A percentile compares a stretch with the other conserved stretches of the same genome.
phyloP scores from a whole-genome alignment of 2,797 vertebrate species.

The Sebastes hopkinsi region DNA sequence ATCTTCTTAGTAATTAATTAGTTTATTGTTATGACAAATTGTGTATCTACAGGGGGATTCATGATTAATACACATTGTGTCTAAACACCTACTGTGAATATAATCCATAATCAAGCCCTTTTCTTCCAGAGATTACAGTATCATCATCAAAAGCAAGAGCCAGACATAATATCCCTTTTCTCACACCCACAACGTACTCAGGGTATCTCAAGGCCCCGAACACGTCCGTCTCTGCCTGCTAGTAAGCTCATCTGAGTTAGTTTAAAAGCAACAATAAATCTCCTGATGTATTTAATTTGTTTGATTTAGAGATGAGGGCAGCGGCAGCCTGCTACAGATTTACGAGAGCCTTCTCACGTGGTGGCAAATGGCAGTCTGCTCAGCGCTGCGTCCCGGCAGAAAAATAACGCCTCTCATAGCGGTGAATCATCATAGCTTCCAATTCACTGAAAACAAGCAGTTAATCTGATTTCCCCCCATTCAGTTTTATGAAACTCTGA shows the following conservation, averaged over 20 bases:
- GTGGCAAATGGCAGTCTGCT: slow-evolving; percentile 52
- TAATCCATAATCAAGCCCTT: neutral
- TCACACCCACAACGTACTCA: neutral
- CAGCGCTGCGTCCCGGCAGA: slow-evolving; percentile 31
- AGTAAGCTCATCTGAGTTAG: slow-evolving; percentile 23
- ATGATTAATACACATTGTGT: neutral
- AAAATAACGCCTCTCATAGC: slow-evolving; percentile 39
- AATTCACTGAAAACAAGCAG: slow-evolving; percentile 43
- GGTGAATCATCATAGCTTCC: slow-evolving; percentile 54
- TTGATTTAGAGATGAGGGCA: slow-evolving; percentile 55
- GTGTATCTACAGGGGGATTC: neutral
- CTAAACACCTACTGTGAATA: neutral
- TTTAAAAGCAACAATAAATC: slow-evolving; percentile 56
- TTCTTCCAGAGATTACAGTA: neutral
- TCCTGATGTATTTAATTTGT: slow-evolving; percentile 56
- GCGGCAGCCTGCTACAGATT: slow-evolving; percentile 41
- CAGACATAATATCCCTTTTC: neutral
- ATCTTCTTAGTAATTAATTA: neutral
- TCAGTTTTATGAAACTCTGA: slow-evolving; percentile 6
- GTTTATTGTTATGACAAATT: neutral
- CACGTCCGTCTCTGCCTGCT: slow-evolving; percentile 1
- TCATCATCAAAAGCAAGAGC: neutral
- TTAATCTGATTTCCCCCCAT: slow-evolving; percentile 26
- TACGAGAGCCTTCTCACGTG: slow-evolving; percentile 40
- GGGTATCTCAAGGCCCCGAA: neutral